Evolutionary conservation across 1,140 invertebrate species (phyloP).

Genomic region (Eurosta solidaginis): DNA sequence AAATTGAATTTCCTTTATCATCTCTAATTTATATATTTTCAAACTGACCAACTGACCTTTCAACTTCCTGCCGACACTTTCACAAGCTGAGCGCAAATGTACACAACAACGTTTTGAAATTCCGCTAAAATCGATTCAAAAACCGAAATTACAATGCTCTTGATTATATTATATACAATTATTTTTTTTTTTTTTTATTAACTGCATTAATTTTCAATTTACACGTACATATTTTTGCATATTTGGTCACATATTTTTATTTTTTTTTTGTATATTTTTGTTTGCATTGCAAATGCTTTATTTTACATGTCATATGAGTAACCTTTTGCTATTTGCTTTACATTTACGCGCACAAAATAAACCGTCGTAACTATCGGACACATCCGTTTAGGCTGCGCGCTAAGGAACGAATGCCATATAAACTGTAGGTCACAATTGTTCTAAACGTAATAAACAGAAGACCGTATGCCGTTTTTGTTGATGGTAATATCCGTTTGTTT

Average conservation of each 20-base stretch:
- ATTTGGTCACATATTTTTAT: too few relatives aligned
- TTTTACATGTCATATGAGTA: too few relatives aligned
- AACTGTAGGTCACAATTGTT: not conserved
- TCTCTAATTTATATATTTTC: not conserved
- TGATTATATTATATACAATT: too few relatives aligned
- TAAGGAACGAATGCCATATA: not conserved
- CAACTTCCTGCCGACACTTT: conserved; percentile 9
- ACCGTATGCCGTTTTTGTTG: not conserved
- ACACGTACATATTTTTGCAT: too few relatives aligned
- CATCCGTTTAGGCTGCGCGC: not conserved
- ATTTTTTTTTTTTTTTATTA: too few relatives aligned
- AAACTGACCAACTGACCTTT: not conserved
- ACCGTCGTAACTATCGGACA: not conserved
- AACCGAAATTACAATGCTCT: too few relatives aligned
- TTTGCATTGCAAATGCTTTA: too few relatives aligned
- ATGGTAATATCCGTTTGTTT: not conserved
- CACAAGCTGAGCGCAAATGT: not conserved
- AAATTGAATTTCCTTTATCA: not conserved
- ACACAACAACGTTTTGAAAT: not conserved
- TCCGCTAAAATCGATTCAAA: not conserved
- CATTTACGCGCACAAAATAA: not conserved
- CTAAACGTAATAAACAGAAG: not conserved
- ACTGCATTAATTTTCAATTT: too few relatives aligned
- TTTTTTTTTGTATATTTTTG: too few relatives aligned
- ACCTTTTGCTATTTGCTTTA: not conserved